These are phyloP conservation scores for Acleris cristana DNA, from an alignment of 2,888 invertebrate species.

Conservation along the genomic window DNA sequence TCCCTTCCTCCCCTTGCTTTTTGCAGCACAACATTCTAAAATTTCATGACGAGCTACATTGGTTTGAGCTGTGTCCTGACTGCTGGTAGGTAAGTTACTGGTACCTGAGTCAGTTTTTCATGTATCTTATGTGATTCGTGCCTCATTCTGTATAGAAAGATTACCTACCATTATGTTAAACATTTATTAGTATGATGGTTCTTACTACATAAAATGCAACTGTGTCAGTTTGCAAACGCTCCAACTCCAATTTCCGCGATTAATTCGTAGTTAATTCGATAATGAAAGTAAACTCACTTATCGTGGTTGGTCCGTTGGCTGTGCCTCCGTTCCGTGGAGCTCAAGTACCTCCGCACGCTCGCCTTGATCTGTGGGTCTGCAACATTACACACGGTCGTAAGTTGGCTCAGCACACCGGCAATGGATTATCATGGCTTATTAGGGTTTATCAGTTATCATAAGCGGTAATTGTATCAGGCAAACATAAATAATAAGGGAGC, in stretches of 20 bases:
- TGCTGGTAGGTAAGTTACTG: no score
- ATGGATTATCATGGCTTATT: slow-evolving; percentile 40
- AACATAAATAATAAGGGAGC: background rate
- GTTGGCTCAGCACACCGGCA: slow-evolving; percentile 44
- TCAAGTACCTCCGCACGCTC: slow-evolving; percentile 88
- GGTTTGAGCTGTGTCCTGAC: no score
- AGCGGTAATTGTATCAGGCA: slow-evolving; percentile 27
- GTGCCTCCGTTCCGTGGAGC: slow-evolving; percentile 79
- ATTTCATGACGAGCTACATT: no score
- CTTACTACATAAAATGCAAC: no score
- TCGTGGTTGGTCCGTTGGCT: slow-evolving; percentile 69
- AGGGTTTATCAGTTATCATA: slow-evolving; percentile 37
- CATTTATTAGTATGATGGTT: no score
- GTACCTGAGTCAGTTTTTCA: no score
- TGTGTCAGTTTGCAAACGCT: no score
- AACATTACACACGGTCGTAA: slow-evolving; percentile 47
- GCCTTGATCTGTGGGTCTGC: slow-evolving; percentile 95
- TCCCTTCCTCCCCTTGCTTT: no score
- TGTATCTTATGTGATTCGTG: no score
- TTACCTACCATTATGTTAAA: no score
- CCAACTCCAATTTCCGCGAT: background rate
- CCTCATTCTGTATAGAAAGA: no score
- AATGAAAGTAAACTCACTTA: slow-evolving; percentile 60
- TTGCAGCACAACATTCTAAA: no score
- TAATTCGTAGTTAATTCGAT: background rate